Evolutionary conservation across 2,888 invertebrate species (phyloP).

Genomic region (Stenolophus ochropezus): DNA sequence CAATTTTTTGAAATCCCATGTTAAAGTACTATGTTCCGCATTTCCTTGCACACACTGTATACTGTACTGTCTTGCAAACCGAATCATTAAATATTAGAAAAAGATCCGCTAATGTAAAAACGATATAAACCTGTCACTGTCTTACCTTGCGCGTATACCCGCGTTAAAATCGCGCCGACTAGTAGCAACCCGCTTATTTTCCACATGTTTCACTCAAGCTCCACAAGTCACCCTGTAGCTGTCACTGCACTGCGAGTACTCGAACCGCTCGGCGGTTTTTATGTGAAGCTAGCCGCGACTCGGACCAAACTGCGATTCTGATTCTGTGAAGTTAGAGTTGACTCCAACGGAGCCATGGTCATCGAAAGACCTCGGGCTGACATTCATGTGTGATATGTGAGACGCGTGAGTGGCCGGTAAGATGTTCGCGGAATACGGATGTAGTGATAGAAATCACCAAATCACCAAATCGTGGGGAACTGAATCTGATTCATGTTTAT

Average conservation of each 20-base stretch:
- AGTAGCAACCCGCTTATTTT: background rate
- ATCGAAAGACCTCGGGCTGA: slow-evolving; percentile 21
- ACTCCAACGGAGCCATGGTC: slow-evolving; percentile 15
- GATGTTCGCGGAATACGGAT: background rate
- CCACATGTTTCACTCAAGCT: slow-evolving; percentile 1
- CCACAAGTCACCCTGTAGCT: background rate
- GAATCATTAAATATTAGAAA: no score
- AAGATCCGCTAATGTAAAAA: no score
- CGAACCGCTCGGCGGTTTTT: background rate
- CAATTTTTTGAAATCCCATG: no score
- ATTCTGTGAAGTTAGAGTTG: slow-evolving; percentile 1
- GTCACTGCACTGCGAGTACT: background rate
- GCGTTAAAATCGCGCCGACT: background rate
- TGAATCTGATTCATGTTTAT: background rate
- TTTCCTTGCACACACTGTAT: no score
- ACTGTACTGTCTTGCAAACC: no score
- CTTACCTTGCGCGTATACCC: slow-evolving; percentile 1
- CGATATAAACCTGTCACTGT: no score
- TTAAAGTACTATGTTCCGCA: no score
- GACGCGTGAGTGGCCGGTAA: background rate
- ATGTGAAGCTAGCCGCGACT: background rate
- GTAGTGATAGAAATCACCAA: no score
- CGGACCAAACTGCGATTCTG: slow-evolving; percentile 25
- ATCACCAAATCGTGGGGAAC: background rate
- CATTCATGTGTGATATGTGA: slow-evolving; percentile 3